These are phyloP conservation scores for Anarsia innoxiella DNA, from an alignment of 2,888 invertebrate genomes.

Conservation along the genomic window DNA sequence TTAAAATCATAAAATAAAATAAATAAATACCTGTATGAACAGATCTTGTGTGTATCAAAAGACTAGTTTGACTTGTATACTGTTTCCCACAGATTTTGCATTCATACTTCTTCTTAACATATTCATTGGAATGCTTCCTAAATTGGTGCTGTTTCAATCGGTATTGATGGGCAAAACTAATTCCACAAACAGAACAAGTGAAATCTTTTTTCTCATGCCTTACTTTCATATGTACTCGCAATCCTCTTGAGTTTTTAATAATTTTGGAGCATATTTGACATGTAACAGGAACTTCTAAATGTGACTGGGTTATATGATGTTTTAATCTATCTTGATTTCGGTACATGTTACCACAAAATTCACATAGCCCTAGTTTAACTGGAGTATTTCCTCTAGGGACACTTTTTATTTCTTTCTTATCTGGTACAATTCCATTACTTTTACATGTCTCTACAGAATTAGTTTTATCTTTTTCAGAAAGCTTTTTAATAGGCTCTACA, in stretches of 20 bases:
- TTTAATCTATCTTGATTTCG: conserved; percentile 31
- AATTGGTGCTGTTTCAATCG: conserved; percentile 47
- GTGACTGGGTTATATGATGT: neutral
- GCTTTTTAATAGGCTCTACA: too few species aligned
- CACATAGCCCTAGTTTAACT: too few species aligned
- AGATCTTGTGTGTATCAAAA: conserved; percentile 62
- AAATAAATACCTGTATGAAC: conserved; percentile 72
- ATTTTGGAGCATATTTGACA: conserved; percentile 33
- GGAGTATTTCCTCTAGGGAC: too few species aligned
- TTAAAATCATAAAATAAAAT: too few species aligned
- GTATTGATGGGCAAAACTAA: conserved; percentile 46
- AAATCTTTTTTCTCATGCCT: conserved; percentile 34
- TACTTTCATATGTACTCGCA: conserved; percentile 5
- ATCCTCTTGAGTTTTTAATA: too few species aligned
- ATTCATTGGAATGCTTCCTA: too few species aligned
- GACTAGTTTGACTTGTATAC: conserved; percentile 53
- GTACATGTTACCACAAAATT: conserved; percentile 53
- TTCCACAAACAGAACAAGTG: conserved; percentile 51
- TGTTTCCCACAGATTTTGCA: conserved; percentile 60
- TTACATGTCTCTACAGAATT: too few species aligned
- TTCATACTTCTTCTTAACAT: conserved; percentile 35
- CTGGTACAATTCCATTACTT: too few species aligned
- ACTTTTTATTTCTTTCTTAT: too few species aligned
- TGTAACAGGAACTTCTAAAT: neutral
- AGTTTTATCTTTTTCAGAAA: too few species aligned